Conservation (phyloP, 1,140 invertebrate species). For the Linepithema humile region DNA sequence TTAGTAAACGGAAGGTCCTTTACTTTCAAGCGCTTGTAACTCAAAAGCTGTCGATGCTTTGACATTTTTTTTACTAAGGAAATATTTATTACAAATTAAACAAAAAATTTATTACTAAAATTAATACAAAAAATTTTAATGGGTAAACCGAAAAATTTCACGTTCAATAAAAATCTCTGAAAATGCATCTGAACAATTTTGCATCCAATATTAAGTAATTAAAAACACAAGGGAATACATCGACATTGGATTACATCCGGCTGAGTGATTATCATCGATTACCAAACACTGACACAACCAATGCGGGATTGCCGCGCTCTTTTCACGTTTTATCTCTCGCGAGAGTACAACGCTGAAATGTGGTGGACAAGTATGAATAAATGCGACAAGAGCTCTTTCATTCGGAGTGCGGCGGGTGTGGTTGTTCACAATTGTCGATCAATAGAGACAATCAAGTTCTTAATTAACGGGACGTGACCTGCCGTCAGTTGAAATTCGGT, state of each 20-base stretch:
- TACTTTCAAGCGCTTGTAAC: constrained; percentile 1
- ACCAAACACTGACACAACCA: not conserved
- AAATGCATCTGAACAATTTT: not conserved
- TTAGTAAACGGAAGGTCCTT: not conserved
- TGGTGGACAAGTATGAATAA: constrained; percentile 9
- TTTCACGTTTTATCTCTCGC: not conserved
- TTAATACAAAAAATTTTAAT: not conserved
- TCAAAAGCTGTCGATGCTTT: not conserved
- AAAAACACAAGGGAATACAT: not conserved
- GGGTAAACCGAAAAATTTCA: not conserved
- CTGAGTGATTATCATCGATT: constrained; percentile 40
- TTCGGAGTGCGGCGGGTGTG: constrained; percentile 1
- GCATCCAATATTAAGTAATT: not conserved
- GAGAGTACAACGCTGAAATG: not conserved
- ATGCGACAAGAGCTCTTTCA: not conserved
- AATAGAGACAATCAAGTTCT: constrained; percentile 64
- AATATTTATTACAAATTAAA: constrained; percentile 5
- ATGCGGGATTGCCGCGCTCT: constrained; percentile 2
- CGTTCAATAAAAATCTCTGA: not conserved
- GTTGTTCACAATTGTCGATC: constrained; percentile 66
- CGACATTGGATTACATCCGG: not conserved
- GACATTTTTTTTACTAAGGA: constrained; percentile 1
- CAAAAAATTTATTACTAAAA: not conserved
- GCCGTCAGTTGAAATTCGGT: constrained; percentile 1
- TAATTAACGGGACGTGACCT: constrained; percentile 59